Evolutionary conservation across 2,797 vertebrate species (phyloP), one percentile per base, ranked within the genome.

Genomic region (Falco rusticolus): DNA sequence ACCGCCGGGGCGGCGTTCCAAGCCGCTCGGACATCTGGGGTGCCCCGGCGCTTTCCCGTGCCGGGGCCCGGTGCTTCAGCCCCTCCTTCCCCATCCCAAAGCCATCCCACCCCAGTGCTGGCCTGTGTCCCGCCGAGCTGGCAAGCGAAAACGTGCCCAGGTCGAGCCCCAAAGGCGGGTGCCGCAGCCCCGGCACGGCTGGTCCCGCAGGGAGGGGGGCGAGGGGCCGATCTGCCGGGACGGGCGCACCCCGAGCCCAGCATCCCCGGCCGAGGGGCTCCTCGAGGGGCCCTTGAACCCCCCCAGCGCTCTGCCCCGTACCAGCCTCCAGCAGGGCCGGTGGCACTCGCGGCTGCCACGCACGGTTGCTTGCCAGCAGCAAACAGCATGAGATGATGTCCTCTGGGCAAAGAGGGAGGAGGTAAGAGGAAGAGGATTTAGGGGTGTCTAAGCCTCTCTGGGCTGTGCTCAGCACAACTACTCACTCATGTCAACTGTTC

Each of bases 181-280:
- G 78, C 6, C 77, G 6, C 24, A 4, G 47, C 4, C 53, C n/a
- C 34, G 9, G n/a, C 57, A 5, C 12, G 3, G 65, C 31, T 10
- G 3, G 28, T 10, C 48, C 31, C 10, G 31, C 22, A 2, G 45
- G 29, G 28, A 10, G 33, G 24, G 20, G 11, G 9, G 20, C 2
- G 3, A 8, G 3, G 37, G 10, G 13, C 1, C 8, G 54, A n/a
- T 13, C 64, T 4, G 11, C 4, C 16, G 75, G 50, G 19, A 45
- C 5, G 37, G 57, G 26, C 43, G 1, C 16, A 5, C 7, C 24
- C 20, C 5, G 5, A 11, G 53, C 6, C 2, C 8, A 37, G 45
- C 31, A 6, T 16, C 50, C 10, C 20, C 33, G 21, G 3, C 10
- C 50, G 4, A 57, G 28, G 19, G 50, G 75, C 43, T 0, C 41